Evolutionary conservation across 1,140 invertebrate species (phyloP).

Genomic region (Aphaenogaster ashmeadi): DNA sequence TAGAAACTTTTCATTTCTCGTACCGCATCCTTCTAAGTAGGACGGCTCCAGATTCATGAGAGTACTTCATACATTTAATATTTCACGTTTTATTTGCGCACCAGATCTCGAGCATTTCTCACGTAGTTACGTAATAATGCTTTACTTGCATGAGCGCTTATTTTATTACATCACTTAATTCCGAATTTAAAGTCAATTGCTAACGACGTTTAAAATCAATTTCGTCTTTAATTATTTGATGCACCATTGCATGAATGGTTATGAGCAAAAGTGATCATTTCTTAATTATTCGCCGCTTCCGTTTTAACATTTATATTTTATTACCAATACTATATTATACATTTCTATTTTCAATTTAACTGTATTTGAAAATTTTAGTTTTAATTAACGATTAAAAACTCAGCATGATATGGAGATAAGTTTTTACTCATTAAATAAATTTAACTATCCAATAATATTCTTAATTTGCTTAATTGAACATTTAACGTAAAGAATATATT

Average conservation of each 20-base stretch:
- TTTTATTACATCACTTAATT: constrained; percentile 2
- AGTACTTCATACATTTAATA: constrained; percentile 44
- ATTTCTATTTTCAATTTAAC: constrained; percentile 6
- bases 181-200: not conserved
- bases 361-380: not conserved
- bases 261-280: not conserved
- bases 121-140: not conserved
- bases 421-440: not conserved
- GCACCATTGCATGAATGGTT: not conserved
- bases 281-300: not conserved
- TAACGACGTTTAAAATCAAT: constrained; percentile 7
- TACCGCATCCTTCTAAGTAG: constrained; percentile 38
- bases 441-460: not conserved
- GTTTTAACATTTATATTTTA: constrained; percentile 1
- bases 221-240: not conserved
- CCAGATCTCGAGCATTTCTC: not conserved
- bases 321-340: not conserved
- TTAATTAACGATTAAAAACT: not conserved
- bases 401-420: not conserved
- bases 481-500: not conserved
- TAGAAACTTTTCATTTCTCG: constrained; percentile 70
- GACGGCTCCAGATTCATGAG: constrained; percentile 52
- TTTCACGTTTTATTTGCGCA: constrained; percentile 35
- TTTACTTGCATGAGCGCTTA: not conserved
- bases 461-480: not conserved